Percentiles rank a stretch among this genome's conserved stretches.
These are phyloP conservation scores for Lithophane leautieri DNA, from an alignment of 2,888 invertebrate genomes.

Conservation along the genomic window DNA sequence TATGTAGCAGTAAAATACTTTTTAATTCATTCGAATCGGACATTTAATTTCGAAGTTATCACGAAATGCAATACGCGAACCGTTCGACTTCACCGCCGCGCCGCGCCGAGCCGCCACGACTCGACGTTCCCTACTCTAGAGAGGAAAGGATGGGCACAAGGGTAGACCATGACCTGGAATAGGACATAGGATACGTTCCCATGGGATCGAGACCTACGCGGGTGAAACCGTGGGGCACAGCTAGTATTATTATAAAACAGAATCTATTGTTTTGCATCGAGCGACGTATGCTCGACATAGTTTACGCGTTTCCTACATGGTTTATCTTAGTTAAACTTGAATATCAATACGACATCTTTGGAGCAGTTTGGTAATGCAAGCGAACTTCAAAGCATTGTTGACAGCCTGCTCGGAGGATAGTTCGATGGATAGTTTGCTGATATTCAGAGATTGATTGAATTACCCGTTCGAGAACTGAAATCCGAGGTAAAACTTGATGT, in stretches of 20 bases:
- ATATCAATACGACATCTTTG: neutral
- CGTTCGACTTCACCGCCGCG: too few relatives aligned
- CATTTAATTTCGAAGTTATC: too few relatives aligned
- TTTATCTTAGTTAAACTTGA: conserved; percentile 1
- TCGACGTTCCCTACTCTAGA: too few relatives aligned
- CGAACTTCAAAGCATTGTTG: conserved; percentile 4
- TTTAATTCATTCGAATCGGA: too few relatives aligned
- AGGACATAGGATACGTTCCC: too few relatives aligned
- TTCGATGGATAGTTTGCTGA: neutral
- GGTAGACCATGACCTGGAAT: too few relatives aligned
- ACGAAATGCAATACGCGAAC: too few relatives aligned
- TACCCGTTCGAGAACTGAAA: neutral
- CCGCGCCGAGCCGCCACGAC: too few relatives aligned
- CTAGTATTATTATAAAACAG: neutral
- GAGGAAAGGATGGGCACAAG: too few relatives aligned
- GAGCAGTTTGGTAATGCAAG: neutral
- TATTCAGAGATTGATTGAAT: neutral
- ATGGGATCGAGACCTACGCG: too few relatives aligned
- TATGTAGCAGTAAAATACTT: too few relatives aligned
- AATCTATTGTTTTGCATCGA: neutral
- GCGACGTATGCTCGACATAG: neutral
- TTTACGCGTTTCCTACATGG: neutral
- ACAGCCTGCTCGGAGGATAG: neutral
- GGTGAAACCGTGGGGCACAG: too few relatives aligned
- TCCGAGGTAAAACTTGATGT: neutral